Percentiles rank a stretch among this genome's conserved stretches.
These are phyloP conservation scores for Emydoidea blandingii DNA, from an alignment of 2,797 vertebrate species.

Conservation along the genomic window DNA sequence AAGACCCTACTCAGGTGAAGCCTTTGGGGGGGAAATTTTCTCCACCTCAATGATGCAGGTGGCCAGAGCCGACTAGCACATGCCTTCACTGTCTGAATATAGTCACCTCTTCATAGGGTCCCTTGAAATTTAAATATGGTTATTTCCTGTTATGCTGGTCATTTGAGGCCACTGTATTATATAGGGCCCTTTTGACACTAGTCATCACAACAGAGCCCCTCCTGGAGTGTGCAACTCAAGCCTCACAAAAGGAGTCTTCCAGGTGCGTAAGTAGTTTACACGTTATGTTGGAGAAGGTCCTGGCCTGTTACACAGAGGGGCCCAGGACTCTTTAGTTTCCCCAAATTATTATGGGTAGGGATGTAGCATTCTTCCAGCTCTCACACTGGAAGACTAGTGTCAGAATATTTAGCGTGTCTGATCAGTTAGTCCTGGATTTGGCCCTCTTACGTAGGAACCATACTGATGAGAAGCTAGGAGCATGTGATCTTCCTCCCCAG, in stretches of 20 bases:
- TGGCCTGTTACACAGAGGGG: constrained; percentile 37
- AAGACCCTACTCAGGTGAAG: background rate
- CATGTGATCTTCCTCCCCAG: background rate
- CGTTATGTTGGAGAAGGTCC: constrained; percentile 40
- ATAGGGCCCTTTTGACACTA: constrained; percentile 43
- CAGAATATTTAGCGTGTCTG: constrained; percentile 40
- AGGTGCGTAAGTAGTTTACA: constrained; percentile 19
- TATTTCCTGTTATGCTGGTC: constrained; percentile 27
- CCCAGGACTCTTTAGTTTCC: background rate
- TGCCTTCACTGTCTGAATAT: constrained; percentile 36
- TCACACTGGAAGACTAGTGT: constrained; percentile 34
- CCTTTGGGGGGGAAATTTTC: background rate
- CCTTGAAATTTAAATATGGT: constrained; percentile 54
- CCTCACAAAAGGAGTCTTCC: constrained; percentile 16
- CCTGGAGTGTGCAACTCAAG: constrained; percentile 29
- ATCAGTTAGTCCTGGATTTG: constrained; percentile 8
- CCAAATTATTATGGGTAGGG: constrained; percentile 6
- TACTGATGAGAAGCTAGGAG: constrained; percentile 12
- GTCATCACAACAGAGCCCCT: constrained; percentile 17
- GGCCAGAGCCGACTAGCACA: background rate
- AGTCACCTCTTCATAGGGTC: constrained; percentile 52
- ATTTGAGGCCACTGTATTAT: constrained; percentile 30
- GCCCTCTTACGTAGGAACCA: constrained; percentile 30
- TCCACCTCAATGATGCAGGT: background rate
- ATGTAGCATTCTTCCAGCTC: constrained; percentile 27